Evolutionary conservation across 2,888 invertebrate genomes (phyloP).

Genomic region (Tromatobia lineatoria): DNA sequence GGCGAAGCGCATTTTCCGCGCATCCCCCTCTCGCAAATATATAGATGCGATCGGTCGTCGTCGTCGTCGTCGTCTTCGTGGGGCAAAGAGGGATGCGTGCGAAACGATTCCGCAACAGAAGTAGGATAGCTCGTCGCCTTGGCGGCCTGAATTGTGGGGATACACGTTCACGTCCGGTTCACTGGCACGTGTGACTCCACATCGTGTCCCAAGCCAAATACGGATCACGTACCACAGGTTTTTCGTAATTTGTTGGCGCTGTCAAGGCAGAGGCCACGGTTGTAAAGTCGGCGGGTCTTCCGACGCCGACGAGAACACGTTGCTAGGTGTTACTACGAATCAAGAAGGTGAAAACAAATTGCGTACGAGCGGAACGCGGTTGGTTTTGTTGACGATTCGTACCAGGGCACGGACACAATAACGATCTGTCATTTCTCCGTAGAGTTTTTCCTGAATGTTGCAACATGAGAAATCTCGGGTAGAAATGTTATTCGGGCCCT

Average conservation of each 20-base stretch:
- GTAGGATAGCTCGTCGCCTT: conserved; percentile 12
- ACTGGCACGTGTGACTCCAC: conserved; percentile 35
- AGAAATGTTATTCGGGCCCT: not conserved
- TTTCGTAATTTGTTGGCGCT: conserved; percentile 70
- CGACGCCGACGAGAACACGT: conserved; percentile 2
- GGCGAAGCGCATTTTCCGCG: conserved; percentile 13
- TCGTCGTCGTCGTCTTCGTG: not conserved
- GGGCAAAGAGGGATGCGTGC: conserved; percentile 21
- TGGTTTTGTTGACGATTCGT: conserved; percentile 11
- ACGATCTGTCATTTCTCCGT: conserved; percentile 34
- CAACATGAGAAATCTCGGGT: not conserved
- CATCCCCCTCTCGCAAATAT: conserved; percentile 16
- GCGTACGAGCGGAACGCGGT: conserved; percentile 1
- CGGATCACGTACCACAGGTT: conserved; percentile 66
- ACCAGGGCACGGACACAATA: not conserved
- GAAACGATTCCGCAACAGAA: conserved; percentile 19
- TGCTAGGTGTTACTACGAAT: conserved; percentile 50
- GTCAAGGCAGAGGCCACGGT: conserved; percentile 45
- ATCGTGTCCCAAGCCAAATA: conserved; percentile 9
- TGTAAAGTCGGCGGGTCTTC: conserved; percentile 30
- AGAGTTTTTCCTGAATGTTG: conserved; percentile 19
- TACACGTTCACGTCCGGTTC: conserved; percentile 41
- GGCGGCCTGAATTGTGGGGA: conserved; percentile 24
- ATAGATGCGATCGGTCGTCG: conserved; percentile 28
- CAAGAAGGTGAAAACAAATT: conserved; percentile 58